Evolutionary conservation across 2,113 vertebrate genomes (phyloP).

Genomic region (Tursiops truncatus): DNA sequence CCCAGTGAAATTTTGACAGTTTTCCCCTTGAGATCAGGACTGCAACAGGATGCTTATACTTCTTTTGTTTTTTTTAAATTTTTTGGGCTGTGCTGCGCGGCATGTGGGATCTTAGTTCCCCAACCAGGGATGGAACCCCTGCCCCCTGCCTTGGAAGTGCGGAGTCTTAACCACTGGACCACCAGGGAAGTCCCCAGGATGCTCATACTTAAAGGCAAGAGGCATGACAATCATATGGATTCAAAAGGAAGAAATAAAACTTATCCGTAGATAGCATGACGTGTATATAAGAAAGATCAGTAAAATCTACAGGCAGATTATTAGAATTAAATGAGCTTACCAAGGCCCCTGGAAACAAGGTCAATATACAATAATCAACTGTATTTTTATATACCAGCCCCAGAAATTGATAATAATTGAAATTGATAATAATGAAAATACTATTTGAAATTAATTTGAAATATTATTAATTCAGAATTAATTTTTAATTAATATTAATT

Average conservation of each 20-base stretch:
- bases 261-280: background rate
- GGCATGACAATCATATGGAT: background rate
- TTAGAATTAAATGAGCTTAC: background rate
- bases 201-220: background rate
- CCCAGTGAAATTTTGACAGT: background rate
- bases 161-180: too few species aligned
- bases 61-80: too few species aligned
- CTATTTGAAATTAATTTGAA: background rate
- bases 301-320: background rate
- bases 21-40: background rate
- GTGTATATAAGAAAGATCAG: background rate
- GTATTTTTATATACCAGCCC: background rate
- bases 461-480: background rate
- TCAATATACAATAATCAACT: background rate
- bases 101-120: too few species aligned
- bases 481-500: too few species aligned
- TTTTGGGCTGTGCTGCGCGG: fast-evolving
- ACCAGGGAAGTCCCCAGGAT: too few species aligned
- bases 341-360: background rate
- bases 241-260: background rate
- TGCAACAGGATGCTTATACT: background rate
- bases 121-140: too few species aligned
- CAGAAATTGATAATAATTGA: background rate
- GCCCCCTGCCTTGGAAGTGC: too few species aligned
- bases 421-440: background rate